Conservation (phyloP, 2,113 vertebrate genomes). For the Ramphastos sulfuratus region DNA sequence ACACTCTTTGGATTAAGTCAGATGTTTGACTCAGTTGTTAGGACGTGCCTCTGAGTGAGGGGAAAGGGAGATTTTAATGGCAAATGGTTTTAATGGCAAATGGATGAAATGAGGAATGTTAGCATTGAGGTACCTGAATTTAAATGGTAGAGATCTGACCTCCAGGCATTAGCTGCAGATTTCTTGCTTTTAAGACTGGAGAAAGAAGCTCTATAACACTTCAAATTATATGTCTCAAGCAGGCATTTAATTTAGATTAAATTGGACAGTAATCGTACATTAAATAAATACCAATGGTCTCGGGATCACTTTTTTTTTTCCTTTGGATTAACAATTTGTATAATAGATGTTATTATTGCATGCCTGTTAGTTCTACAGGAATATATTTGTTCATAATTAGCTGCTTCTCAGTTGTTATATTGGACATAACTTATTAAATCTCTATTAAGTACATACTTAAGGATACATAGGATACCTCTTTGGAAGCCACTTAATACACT, state of each 20-base stretch:
- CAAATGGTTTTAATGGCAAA: constrained; percentile 60
- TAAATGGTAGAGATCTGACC: constrained; percentile 67
- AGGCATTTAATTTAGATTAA: constrained; percentile 78
- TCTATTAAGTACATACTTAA: constrained; percentile 4
- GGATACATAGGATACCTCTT: background rate
- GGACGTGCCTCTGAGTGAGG: constrained; percentile 9
- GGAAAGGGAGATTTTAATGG: constrained; percentile 34
- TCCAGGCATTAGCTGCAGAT: constrained; percentile 58
- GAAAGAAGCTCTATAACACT: constrained; percentile 64
- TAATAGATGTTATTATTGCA: constrained; percentile 72
- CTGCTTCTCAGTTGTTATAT: constrained; percentile 63
- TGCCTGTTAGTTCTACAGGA: constrained; percentile 57
- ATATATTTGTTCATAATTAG: constrained; percentile 69
- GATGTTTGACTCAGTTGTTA: constrained; percentile 22
- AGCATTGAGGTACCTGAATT: constrained; percentile 68
- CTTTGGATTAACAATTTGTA: constrained; percentile 69
- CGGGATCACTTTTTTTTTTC: constrained; percentile 62
- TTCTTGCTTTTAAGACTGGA: constrained; percentile 56
- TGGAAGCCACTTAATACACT: background rate
- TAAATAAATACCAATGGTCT: constrained; percentile 74
- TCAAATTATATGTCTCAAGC: constrained; percentile 66
- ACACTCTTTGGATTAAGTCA: constrained; percentile 39
- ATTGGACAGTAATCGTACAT: constrained; percentile 77
- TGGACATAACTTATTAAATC: constrained; percentile 46
- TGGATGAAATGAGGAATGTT: constrained; percentile 61